Conservation (phyloP, 2,113 vertebrate genomes). For the Zeus faber region DNA sequence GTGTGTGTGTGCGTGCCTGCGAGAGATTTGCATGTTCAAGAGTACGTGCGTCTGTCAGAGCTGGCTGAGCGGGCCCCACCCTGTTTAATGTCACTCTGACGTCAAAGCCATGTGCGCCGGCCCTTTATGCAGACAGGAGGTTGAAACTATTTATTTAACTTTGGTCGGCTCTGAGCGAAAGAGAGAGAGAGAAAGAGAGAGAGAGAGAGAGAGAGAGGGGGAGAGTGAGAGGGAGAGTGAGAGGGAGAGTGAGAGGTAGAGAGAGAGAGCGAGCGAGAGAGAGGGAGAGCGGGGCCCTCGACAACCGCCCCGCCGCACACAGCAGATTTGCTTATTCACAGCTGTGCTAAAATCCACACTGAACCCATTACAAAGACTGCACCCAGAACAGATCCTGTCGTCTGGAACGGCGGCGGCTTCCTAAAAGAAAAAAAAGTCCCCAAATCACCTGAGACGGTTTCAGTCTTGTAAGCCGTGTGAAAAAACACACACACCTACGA, state of each 20-base stretch:
- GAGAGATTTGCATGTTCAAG: too few species aligned
- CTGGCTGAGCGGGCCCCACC: slow-evolving; percentile 60
- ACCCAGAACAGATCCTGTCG: slow-evolving; percentile 18
- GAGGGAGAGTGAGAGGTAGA: slow-evolving; percentile 49
- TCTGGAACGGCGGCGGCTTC: too few species aligned
- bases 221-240: slow-evolving; percentile 42
- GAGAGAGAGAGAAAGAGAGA: slow-evolving; percentile 42
- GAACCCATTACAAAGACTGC: slow-evolving; percentile 47
- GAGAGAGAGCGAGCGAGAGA: slow-evolving; percentile 44
- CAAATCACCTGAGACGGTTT: too few species aligned
- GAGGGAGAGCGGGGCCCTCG: slow-evolving; percentile 54
- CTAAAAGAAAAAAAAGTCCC: too few species aligned
- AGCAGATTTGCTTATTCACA: slow-evolving; percentile 48
- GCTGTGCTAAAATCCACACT: slow-evolving; percentile 40
- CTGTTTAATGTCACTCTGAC: slow-evolving; percentile 76
- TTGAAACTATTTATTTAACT: slow-evolving; percentile 74
- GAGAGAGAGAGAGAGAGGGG: slow-evolving; percentile 48
- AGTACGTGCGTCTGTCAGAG: slow-evolving; percentile 37
- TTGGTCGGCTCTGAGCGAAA: slow-evolving; percentile 61
- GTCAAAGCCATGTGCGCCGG: slow-evolving; percentile 71
- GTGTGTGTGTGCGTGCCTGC: slow-evolving; percentile 13
- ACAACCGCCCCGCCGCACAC: slow-evolving; percentile 61
- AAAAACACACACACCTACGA: too few species aligned
- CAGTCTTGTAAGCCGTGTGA: too few species aligned
- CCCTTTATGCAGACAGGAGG: slow-evolving; percentile 71